Evolutionary conservation across 1,140 invertebrate species (phyloP).

Genomic region (Semibalanus balanoides): DNA sequence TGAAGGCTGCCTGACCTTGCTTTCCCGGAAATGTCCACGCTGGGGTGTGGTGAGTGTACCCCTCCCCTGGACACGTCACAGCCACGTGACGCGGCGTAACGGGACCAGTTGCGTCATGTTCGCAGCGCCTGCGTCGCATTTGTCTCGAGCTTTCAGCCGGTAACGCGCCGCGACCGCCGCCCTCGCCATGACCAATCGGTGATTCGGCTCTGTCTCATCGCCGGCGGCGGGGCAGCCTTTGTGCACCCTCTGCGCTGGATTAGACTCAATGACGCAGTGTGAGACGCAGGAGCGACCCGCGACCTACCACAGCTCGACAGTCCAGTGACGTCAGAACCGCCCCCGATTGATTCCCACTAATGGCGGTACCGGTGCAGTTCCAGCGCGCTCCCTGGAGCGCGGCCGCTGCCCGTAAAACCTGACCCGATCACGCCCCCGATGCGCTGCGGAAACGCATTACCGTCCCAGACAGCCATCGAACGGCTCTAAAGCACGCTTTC

Average conservation of each 20-base stretch:
- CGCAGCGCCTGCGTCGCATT: not conserved
- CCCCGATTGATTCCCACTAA: not conserved
- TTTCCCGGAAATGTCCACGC: too few relatives aligned
- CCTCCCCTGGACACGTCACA: too few relatives aligned
- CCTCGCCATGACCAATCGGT: not conserved
- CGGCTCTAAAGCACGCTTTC: not conserved
- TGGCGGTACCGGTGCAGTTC: too few relatives aligned
- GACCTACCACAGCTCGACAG: not conserved
- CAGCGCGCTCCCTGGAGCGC: too few relatives aligned
- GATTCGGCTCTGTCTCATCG: not conserved
- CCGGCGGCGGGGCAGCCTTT: not conserved
- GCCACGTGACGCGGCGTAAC: not conserved
- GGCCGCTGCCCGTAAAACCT: not conserved
- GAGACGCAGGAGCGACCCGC: too few relatives aligned
- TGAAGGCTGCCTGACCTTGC: too few relatives aligned
- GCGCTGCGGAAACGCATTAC: not conserved
- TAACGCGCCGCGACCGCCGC: not conserved
- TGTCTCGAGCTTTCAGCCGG: not conserved
- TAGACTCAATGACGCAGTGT: not conserved
- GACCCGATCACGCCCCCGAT: not conserved
- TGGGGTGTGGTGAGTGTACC: too few relatives aligned
- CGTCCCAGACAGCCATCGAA: not conserved
- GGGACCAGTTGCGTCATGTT: not conserved
- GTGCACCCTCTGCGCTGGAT: not conserved
- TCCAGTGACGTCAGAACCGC: not conserved